Base-by-base conservation (phyloP, 2,113 vertebrate species). In the Benitochromis conjunctus region DNA sequence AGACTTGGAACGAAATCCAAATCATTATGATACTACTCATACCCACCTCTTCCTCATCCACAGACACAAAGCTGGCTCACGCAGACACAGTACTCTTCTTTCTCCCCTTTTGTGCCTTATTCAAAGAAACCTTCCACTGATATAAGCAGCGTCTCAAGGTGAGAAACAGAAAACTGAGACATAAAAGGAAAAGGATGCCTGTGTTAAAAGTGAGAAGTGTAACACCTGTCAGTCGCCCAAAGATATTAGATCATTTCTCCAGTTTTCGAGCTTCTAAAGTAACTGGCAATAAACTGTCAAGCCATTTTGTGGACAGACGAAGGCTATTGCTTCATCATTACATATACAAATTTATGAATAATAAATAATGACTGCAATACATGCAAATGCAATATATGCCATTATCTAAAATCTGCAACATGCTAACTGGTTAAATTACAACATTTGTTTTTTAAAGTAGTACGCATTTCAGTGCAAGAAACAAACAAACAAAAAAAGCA, bases 11-110 rank as follows among this genome's bases (percentile, higher is more conserved):
- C 41, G 38, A 81, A 85, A 87, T 53, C 84, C 54, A 85, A 91
- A 90, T 84, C 80, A 91, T 92, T 90, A 85, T 82, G 81, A 90
- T 87, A 91, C 60, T 46, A 84, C 66, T 93, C 84, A 86, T 88
- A 87, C 84, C 85, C 79, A 43, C 62, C 76, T 66, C 43, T 60
- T 84, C 62, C 80, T 64, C 80, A 46, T 81, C 88, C 81, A 74
- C 66, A 91, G 88, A 90, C 79, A 83, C 74, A 88, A 76, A 84
- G 34, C 79, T 83, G 24, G 60, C 77, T 83, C 41, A 16, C 6
- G 1, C 31, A 48, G 26, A 58, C 5, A 60, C 18, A 3, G 1
- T 58, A 6, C 7, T 18, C 21, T 19, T 13, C 11, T n/a, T 6
- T 4, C 7, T 18, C 29, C 7, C 2, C 57, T 16, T 86, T 48